A percentile compares a stretch with the other conserved stretches of the same genome.
phyloP scores from a whole-genome alignment of 2,888 invertebrate genomes.

The Bruchidius siliquastri region DNA sequence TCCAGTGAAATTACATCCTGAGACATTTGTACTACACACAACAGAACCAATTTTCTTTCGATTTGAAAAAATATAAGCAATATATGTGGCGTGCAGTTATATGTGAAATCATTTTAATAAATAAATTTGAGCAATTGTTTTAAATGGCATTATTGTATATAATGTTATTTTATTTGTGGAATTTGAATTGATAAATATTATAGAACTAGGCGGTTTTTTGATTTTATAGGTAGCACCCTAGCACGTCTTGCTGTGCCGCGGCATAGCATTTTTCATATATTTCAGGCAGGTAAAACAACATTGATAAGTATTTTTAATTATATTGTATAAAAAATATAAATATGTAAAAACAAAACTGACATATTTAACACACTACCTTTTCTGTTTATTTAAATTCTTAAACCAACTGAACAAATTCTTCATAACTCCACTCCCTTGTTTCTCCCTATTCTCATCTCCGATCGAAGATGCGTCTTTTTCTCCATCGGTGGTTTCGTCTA shows the following conservation, averaged over 20 bases:
- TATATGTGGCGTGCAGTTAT: no score
- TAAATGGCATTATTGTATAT: no score
- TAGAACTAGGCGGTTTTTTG: no score
- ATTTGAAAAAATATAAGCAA: conserved; percentile 8
- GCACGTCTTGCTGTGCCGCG: no score
- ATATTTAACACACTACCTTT: neutral
- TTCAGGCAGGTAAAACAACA: neutral
- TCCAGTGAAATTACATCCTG: conserved; percentile 8
- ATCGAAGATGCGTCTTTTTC: neutral
- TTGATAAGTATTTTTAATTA: neutral
- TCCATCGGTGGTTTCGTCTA: neutral
- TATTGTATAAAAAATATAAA: neutral
- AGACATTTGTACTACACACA: conserved; percentile 5
- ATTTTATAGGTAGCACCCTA: no score
- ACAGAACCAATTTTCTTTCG: conserved; percentile 6
- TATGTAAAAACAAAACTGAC: neutral
- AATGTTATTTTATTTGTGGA: no score
- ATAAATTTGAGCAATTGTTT: no score
- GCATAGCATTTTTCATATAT: no score
- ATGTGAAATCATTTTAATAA: no score
- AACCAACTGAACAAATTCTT: neutral
- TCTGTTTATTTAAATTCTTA: neutral
- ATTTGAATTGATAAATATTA: no score
- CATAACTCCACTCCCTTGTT: neutral
- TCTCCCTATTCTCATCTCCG: neutral